These are phyloP conservation scores for Carollia perspicillata DNA, from an alignment of 2,113 vertebrate species.

Conservation along the genomic window DNA sequence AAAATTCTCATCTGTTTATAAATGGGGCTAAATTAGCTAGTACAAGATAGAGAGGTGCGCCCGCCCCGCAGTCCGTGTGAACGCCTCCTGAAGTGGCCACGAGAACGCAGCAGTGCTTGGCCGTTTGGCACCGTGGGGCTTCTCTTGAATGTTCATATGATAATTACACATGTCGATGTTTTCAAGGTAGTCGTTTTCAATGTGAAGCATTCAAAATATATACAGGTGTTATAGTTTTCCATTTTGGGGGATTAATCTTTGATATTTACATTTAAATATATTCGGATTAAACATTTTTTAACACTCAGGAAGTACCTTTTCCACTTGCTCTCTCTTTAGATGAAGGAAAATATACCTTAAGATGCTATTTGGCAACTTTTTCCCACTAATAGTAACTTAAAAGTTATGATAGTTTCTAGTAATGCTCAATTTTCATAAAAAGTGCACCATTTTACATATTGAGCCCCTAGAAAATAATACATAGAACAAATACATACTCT, in stretches of 20 bases:
- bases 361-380: neutral
- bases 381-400: neutral
- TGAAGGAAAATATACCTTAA: conserved; percentile 4
- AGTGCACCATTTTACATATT: conserved; percentile 54
- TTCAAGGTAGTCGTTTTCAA: conserved; percentile 53
- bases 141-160: conserved; percentile 23
- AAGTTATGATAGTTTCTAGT: conserved; percentile 54
- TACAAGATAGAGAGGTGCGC: neutral
- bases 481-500: conserved; percentile 4
- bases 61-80: neutral
- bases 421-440: conserved; percentile 52
- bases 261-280: conserved; percentile 57
- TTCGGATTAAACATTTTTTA: conserved; percentile 18
- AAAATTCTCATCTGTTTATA: conserved; percentile 58
- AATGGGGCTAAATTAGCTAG: conserved; percentile 63
- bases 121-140: neutral
- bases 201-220: conserved; percentile 50
- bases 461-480: conserved; percentile 34
- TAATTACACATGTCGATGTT: neutral
- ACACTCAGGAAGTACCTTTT: neutral
- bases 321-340: conserved; percentile 1
- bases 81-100: neutral
- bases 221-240: conserved; percentile 37
- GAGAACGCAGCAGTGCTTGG: neutral
- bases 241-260: neutral